Evolutionary conservation across 2,113 vertebrate species (phyloP).

Genomic region (Sprattus sprattus): DNA sequence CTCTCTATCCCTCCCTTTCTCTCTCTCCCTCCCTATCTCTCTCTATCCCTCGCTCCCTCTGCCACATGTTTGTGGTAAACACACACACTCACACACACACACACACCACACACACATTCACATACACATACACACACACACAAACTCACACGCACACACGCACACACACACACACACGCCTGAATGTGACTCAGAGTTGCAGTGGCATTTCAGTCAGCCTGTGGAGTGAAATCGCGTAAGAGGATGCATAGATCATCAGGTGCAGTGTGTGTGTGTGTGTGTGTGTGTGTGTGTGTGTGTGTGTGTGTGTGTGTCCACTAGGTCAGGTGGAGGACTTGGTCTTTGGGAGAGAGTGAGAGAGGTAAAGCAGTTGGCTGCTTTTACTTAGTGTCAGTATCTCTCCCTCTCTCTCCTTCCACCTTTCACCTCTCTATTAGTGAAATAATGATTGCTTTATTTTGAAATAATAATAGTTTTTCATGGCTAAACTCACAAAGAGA

Average conservation of each 20-base stretch:
- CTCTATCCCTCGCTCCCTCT: background rate
- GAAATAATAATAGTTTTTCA: too few species aligned
- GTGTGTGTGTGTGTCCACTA: conserved; percentile 17
- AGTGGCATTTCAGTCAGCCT: background rate
- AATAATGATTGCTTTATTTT: too few species aligned
- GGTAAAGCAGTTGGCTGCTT: background rate
- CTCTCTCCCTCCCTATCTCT: background rate
- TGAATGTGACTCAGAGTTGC: background rate
- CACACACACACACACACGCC: background rate
- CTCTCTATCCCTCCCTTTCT: background rate
- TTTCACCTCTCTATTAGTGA: background rate
- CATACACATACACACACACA: too few species aligned
- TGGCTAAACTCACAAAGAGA: too few species aligned
- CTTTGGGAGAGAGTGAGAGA: too few species aligned
- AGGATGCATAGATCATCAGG: background rate
- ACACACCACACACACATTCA: too few species aligned
- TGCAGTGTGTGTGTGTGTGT: background rate
- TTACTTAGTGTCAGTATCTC: background rate
- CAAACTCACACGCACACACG: too few species aligned
- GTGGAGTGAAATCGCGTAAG: background rate
- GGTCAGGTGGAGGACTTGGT: background rate
- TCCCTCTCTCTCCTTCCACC: too few species aligned
- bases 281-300: background rate
- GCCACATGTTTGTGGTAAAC: conserved; percentile 20
- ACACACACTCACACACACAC: too few species aligned